phyloP scores from a whole-genome alignment of 2,797 vertebrate genomes.

The Paedocypris micromegethes region DNA sequence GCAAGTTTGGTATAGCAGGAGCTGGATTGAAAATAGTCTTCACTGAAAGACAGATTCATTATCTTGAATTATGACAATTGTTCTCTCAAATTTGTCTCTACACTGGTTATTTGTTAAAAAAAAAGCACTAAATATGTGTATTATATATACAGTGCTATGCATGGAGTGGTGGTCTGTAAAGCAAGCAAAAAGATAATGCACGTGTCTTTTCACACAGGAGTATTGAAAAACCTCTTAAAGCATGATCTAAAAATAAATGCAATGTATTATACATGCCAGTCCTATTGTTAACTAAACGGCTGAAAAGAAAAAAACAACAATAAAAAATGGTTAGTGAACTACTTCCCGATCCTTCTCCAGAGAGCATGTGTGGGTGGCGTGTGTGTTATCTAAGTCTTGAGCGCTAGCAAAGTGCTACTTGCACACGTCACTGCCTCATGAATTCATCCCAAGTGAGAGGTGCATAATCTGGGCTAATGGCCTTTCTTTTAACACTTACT shows the following conservation, averaged over 20 bases:
- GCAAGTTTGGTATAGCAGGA: slow-evolving; percentile 81
- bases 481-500: slow-evolving; percentile 41
- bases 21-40: slow-evolving; percentile 96
- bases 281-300: slow-evolving; percentile 5
- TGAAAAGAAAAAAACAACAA: too few relatives aligned
- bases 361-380: slow-evolving; percentile 40
- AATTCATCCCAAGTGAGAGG: slow-evolving; percentile 46
- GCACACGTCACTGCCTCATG: slow-evolving; percentile 44
- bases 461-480: slow-evolving; percentile 44
- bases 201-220: background rate
- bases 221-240: slow-evolving; percentile 1
- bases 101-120: too few relatives aligned
- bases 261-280: background rate
- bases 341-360: slow-evolving; percentile 26
- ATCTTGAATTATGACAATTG: too few relatives aligned
- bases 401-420: slow-evolving; percentile 43
- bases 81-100: too few relatives aligned
- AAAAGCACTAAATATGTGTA: too few relatives aligned
- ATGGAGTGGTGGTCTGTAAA: too few relatives aligned
- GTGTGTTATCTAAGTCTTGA: slow-evolving; percentile 49
- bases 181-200: too few relatives aligned
- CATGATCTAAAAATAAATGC: slow-evolving; percentile 22
- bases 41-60: slow-evolving; percentile 68
- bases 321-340: slow-evolving; percentile 22
- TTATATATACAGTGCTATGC: too few relatives aligned